phyloP scores from a whole-genome alignment of 2,888 invertebrate genomes.

The Drosophila borealis region DNA sequence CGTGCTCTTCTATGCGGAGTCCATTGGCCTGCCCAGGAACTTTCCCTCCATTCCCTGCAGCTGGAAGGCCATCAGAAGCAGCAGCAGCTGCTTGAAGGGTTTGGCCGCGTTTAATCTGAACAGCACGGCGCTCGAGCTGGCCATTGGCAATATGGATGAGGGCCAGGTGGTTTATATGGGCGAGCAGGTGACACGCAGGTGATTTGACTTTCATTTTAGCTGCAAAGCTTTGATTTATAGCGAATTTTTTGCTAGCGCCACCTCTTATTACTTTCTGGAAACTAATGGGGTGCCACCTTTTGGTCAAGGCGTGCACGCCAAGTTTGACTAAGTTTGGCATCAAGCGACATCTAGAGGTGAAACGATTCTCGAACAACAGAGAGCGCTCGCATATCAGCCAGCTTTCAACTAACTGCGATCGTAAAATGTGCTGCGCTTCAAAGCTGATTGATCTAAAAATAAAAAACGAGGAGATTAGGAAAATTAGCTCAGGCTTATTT shows the following conservation, averaged over 20 bases:
- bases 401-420: not conserved
- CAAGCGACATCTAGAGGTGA: accelerated
- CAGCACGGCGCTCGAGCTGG: not conserved
- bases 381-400: conserved; percentile 18
- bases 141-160: conserved; percentile 20
- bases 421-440: not conserved
- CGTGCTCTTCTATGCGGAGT: conserved; percentile 82
- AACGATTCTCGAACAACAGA: conserved; percentile 3
- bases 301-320: conserved; percentile 67
- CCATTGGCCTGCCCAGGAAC: conserved; percentile 77
- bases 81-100: conserved; percentile 35
- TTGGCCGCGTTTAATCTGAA: not conserved
- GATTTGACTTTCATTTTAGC: conserved; percentile 2
- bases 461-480: not conserved
- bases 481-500: not conserved
- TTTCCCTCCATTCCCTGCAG: conserved; percentile 82
- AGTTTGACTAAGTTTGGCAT: conserved; percentile 10
- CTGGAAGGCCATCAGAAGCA: conserved; percentile 57
- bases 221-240: not conserved
- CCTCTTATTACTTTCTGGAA: conserved; percentile 78
- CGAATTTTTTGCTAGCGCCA: conserved; percentile 62
- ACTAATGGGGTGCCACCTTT: conserved; percentile 83
- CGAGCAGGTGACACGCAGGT: conserved; percentile 79
- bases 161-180: conserved; percentile 80
- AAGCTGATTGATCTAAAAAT: not conserved